phyloP scores from a whole-genome alignment of 2,113 vertebrate genomes.

The Callocephalon fimbriatum region DNA sequence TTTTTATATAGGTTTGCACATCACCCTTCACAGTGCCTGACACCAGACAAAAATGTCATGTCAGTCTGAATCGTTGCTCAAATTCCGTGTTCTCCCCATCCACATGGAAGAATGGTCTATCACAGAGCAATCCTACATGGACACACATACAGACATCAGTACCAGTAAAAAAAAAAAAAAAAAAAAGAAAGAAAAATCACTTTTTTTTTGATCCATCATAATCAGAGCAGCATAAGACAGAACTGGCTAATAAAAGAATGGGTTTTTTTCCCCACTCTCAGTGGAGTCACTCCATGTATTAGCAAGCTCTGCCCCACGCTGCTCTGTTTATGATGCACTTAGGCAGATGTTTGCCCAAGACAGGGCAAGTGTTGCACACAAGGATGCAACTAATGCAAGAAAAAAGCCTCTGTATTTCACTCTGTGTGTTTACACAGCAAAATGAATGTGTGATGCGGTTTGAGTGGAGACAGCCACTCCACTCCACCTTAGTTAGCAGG shows the following conservation, averaged over 20 bases:
- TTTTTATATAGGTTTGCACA: not conserved
- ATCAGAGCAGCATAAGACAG: not conserved
- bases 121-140: not conserved
- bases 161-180: not conserved
- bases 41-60: not conserved
- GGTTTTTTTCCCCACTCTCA: not conserved
- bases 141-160: rapidly evolving
- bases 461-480: not conserved
- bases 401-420: not conserved
- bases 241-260: not conserved
- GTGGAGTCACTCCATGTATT: not conserved
- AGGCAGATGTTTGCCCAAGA: not conserved
- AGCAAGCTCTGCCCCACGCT: not conserved
- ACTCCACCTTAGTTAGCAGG: not conserved
- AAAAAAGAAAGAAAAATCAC: not conserved
- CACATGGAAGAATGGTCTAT: not conserved
- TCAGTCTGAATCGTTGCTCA: not conserved
- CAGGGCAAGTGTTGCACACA: not conserved
- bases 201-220: not conserved
- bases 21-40: not conserved
- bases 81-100: not conserved
- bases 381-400: not conserved
- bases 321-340: not conserved
- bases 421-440: not conserved
- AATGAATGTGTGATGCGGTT: not conserved